These are phyloP conservation scores for Steinernema hermaphroditum DNA, from an alignment of 2,888 invertebrate species.

Conservation along the genomic window DNA sequence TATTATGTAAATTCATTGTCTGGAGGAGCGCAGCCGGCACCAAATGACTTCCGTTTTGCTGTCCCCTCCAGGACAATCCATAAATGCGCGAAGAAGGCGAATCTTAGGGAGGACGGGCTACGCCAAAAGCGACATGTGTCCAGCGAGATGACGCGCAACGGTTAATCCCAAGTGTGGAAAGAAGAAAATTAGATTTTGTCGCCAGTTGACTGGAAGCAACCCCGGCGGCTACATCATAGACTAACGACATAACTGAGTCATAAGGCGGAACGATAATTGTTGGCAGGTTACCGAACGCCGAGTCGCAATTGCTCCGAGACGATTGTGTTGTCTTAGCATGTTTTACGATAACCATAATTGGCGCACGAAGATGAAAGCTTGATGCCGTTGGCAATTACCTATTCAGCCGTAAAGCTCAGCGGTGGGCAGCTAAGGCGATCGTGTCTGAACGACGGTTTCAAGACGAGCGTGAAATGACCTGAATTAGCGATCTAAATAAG, in stretches of 20 bases:
- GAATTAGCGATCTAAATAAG: neutral
- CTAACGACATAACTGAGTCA: neutral
- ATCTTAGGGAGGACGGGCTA: neutral
- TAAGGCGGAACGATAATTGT: neutral
- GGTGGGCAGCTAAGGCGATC: neutral
- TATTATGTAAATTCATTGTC: constrained; percentile 31
- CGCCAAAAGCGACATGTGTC: constrained; percentile 8
- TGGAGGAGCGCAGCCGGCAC: constrained; percentile 30
- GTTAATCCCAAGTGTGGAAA: neutral
- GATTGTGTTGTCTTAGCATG: constrained; percentile 22
- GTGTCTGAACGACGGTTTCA: neutral
- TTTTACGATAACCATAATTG: constrained; percentile 16
- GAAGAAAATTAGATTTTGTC: neutral
- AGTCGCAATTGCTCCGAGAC: constrained; percentile 4
- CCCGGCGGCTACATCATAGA: neutral
- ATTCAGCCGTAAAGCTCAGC: constrained; percentile 18
- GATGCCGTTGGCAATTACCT: constrained; percentile 1
- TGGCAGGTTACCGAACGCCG: neutral
- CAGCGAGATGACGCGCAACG: neutral
- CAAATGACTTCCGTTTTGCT: constrained; percentile 29
- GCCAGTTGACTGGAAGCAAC: neutral
- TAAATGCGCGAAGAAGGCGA: constrained; percentile 19
- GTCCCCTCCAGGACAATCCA: constrained; percentile 22
- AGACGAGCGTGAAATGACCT: neutral
- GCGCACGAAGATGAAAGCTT: neutral